Base-by-base conservation (phyloP, 2,797 vertebrate species). In the Sarcoramphus papa region DNA sequence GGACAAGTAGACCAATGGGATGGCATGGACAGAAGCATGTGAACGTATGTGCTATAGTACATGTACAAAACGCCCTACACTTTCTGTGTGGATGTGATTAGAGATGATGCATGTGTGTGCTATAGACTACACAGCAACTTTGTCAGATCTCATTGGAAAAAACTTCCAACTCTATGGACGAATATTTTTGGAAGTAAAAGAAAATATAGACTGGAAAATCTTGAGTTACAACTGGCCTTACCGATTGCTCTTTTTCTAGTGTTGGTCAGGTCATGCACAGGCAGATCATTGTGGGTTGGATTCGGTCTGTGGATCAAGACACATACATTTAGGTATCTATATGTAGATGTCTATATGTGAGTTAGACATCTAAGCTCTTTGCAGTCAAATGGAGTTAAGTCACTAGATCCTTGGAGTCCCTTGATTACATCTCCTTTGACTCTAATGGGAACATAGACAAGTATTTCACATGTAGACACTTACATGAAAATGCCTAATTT, bases 231-330 rank as follows among this genome's bases (percentile, higher is more conserved):
- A 9, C 14, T 59, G 47, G 9, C 21, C 23, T 31, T 72, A 28
- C 3, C 5, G 2, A 19, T 40, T 40, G 14, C 4, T 64, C n/a
- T 76, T 48, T 73, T 54, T 51, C 18, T 23, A 2, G 6, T 21
- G 16, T 47, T 27, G 10, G 12, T 70, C 45, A 2, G 3, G 17
- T 59, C 50, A 48, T 22, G 14, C 5, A 13, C n/a, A 69, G 37
- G 41, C 57, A 23, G 17, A 11, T 41, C 15, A 31, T 6, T 0
- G 0, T 53, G 14, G 41, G 20, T 59, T 76, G 63, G 22, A 53
- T 48, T 85, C 40, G 76, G 25, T 12, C 31, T 62, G 17, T 73
- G 59, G 5, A n/a, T 18, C 5, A 23, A 54, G 31, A 41, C 5
- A 15, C 3, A 1, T 30, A 8, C 12, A 28, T 24, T 37, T 12